A percentile compares a stretch with the other conserved stretches of the same genome.
Conservation (phyloP, 2,113 vertebrate genomes). For the Hydropotes inermis region DNA sequence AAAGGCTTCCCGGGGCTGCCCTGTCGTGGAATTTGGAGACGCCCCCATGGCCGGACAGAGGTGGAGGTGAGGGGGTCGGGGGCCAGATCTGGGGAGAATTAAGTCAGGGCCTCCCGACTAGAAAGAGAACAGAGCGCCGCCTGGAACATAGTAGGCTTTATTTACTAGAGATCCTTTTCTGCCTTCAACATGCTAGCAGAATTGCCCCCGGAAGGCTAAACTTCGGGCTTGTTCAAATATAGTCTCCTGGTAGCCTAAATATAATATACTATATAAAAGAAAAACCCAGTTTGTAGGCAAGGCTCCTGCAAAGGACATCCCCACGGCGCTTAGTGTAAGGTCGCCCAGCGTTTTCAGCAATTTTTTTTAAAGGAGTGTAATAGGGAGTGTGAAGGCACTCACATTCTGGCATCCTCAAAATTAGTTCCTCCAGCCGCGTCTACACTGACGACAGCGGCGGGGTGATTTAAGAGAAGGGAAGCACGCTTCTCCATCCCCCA, state of each 20-base stretch:
- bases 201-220: background rate
- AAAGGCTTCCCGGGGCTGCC: background rate
- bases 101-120: background rate
- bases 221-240: background rate
- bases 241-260: background rate
- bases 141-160: background rate
- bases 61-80: background rate
- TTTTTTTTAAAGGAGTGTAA: background rate
- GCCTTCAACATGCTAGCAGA: background rate
- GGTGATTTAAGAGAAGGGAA: background rate
- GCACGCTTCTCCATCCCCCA: background rate
- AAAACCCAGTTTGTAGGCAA: background rate
- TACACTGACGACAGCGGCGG: background rate
- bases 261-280: background rate
- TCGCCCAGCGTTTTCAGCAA: background rate
- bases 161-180: background rate
- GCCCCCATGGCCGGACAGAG: rapidly evolving
- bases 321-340: background rate
- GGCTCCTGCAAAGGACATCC: background rate
- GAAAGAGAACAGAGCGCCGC: background rate
- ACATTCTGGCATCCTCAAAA: background rate
- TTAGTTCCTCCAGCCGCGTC: background rate
- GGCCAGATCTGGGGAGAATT: background rate
- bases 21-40: background rate
- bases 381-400: background rate